Percentiles rank a stretch among this genome's conserved stretches.
Evolutionary conservation across 2,113 vertebrate genomes (phyloP).

Genomic region (Pipra filicauda): DNA sequence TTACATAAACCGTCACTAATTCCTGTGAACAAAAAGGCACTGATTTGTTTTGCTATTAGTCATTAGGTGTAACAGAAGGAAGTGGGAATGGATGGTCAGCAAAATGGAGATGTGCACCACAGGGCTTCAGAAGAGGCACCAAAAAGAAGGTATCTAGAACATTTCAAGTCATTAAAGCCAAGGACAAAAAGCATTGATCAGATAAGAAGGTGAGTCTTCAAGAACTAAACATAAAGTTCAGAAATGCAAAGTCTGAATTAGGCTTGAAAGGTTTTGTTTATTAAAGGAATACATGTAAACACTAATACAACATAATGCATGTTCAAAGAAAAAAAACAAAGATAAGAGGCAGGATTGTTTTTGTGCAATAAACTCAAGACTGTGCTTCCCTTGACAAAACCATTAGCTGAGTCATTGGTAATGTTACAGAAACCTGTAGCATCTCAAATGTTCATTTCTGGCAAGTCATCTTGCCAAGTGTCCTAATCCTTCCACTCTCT

Average conservation of each 20-base stretch:
- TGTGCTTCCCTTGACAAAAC: neutral
- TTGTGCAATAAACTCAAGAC: neutral
- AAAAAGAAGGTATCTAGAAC: neutral
- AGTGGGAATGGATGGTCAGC: neutral
- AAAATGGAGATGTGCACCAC: neutral
- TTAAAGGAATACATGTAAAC: conserved; percentile 50
- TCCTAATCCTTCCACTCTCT: neutral
- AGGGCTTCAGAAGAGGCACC: neutral
- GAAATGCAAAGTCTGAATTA: neutral
- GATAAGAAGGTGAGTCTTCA: neutral
- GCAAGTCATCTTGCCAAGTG: neutral
- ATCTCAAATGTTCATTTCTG: neutral
- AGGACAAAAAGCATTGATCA: neutral
- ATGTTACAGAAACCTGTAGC: neutral
- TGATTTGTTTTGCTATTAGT: neutral
- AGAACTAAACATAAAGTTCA: neutral
- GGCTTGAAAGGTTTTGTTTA: conserved; percentile 28
- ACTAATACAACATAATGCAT: neutral
- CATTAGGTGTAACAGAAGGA: neutral
- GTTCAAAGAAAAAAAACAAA: neutral
- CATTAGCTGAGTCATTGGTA: neutral
- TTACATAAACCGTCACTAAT: neutral
- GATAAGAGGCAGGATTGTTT: neutral
- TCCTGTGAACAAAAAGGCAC: neutral
- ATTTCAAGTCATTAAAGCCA: neutral